phyloP scores from a whole-genome alignment of 2,797 vertebrate genomes.

The Hydrophis major region DNA sequence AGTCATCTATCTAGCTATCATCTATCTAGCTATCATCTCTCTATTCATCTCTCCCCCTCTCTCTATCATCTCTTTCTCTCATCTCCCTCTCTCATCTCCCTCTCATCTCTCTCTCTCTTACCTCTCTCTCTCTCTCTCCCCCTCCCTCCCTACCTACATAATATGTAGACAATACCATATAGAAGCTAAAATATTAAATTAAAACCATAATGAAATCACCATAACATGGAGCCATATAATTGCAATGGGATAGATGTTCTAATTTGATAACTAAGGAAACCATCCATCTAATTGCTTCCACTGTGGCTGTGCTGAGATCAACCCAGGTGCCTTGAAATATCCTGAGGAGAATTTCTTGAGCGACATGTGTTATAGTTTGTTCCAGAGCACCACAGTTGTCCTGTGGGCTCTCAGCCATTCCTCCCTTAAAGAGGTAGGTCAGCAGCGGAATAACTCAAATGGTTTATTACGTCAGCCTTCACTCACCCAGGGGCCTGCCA shows the following conservation, averaged over 20 bases:
- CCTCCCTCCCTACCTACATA: too few relatives aligned
- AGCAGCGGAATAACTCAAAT: background rate
- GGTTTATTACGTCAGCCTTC: background rate
- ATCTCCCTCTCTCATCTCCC: too few relatives aligned
- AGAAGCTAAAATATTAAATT: background rate
- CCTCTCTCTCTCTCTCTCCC: too few relatives aligned
- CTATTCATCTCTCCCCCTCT: too few relatives aligned
- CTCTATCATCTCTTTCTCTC: too few relatives aligned
- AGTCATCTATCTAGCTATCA: background rate
- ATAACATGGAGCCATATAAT: background rate
- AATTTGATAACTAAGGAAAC: background rate
- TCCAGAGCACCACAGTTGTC: background rate
- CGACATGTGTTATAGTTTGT: background rate
- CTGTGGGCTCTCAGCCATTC: background rate
- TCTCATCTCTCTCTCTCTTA: too few relatives aligned
- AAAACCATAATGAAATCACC: background rate
- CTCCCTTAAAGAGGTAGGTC: background rate
- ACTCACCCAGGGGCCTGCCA: background rate
- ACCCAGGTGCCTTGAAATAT: background rate
- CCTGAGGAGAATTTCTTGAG: background rate
- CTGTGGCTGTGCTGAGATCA: background rate
- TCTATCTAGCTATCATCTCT: too few relatives aligned
- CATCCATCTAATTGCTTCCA: background rate
- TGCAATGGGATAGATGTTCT: too few relatives aligned
- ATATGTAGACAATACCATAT: background rate